Percentiles rank a stretch among this genome's conserved stretches.
Evolutionary conservation across 2,113 vertebrate species (phyloP).

Genomic region (Lepisosteus oculatus): DNA sequence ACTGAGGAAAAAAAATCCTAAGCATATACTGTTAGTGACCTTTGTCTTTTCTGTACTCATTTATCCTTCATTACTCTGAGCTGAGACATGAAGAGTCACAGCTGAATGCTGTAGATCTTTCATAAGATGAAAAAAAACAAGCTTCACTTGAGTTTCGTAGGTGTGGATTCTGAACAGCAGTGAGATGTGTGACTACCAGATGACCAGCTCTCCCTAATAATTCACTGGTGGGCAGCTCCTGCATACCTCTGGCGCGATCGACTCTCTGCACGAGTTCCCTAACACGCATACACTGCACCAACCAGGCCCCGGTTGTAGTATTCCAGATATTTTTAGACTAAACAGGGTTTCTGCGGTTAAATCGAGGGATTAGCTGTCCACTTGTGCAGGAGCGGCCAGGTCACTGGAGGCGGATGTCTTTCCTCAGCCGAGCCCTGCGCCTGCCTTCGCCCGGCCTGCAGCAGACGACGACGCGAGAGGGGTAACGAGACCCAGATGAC

Average conservation of each 20-base stretch:
- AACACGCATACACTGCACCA: background rate
- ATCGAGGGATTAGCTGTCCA: conserved; percentile 18
- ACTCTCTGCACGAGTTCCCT: background rate
- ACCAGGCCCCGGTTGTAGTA: conserved; percentile 8
- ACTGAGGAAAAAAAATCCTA: too few relatives aligned
- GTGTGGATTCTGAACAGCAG: too few relatives aligned
- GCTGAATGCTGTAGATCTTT: too few relatives aligned
- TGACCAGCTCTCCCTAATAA: too few relatives aligned
- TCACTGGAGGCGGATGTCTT: conserved; percentile 10
- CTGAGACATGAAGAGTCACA: too few relatives aligned
- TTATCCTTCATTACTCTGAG: too few relatives aligned
- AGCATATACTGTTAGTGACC: too few relatives aligned
- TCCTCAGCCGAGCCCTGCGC: background rate
- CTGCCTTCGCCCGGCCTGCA: conserved; percentile 24
- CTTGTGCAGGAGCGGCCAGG: background rate
- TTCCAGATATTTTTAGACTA: conserved; percentile 27
- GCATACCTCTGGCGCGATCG: background rate
- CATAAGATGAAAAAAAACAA: too few relatives aligned
- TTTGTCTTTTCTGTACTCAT: too few relatives aligned
- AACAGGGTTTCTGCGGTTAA: conserved; percentile 5
- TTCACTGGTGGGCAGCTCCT: too few relatives aligned
- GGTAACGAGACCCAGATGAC: conserved; percentile 62
- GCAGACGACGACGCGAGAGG: conserved; percentile 38
- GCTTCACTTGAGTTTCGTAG: too few relatives aligned
- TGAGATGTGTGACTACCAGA: too few relatives aligned